phyloP scores from a whole-genome alignment of 2,113 vertebrate species.

The Pituophis catenifer region DNA sequence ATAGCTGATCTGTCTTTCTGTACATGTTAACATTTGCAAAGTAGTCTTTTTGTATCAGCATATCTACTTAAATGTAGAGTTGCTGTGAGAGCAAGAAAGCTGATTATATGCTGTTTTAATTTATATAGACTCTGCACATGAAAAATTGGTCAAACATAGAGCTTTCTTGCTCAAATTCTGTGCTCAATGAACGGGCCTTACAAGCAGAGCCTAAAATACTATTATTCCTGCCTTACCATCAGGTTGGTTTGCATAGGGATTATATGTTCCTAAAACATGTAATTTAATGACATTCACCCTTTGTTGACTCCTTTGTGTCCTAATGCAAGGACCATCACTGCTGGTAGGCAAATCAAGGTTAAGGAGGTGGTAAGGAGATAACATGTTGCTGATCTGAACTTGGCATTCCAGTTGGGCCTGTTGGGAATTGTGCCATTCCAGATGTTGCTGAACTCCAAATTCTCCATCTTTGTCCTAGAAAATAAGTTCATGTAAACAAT shows the following conservation, averaged over 20 bases:
- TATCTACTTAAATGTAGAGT: not conserved
- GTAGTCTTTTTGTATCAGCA: not conserved
- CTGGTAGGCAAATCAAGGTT: not conserved
- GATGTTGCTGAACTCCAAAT: not conserved
- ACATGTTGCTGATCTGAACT: not conserved
- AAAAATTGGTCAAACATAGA: not conserved
- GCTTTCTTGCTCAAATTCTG: not conserved
- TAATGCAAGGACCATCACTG: not conserved
- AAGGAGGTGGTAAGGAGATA: not conserved
- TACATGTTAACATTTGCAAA: not conserved
- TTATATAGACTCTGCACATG: not conserved
- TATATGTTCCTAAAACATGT: not conserved
- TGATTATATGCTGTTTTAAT: not conserved
- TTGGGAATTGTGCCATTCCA: not conserved
- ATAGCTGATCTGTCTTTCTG: not conserved
- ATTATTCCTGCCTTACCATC: not conserved
- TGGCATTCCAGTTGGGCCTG: not conserved
- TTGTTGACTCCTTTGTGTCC: not conserved
- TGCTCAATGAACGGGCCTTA: not conserved
- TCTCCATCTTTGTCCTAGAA: not conserved
- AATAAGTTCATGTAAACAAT: conserved; percentile 56
- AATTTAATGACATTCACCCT: not conserved
- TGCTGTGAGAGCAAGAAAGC: not conserved
- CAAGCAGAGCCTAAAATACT: not conserved
- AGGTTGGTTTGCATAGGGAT: not conserved